These are phyloP conservation scores for Catalaphyllia jardinei DNA, from an alignment of 64 coral and sea anemone species.

Conservation along the genomic window DNA sequence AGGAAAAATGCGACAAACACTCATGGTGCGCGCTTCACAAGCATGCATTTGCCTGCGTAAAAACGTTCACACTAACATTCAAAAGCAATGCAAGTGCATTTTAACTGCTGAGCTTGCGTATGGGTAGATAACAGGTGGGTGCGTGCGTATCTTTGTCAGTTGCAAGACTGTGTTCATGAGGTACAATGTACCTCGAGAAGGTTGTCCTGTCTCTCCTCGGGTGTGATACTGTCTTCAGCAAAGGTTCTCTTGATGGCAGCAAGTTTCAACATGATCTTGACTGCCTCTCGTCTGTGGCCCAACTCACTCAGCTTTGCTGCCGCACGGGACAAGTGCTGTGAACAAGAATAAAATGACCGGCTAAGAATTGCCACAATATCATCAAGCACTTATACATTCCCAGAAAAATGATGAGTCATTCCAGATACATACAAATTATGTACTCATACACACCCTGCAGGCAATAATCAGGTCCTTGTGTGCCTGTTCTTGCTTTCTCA, in stretches of 20 bases:
- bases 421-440: background rate
- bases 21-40: no score
- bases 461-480: constrained; percentile 64
- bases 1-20: no score
- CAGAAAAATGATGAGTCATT: no score
- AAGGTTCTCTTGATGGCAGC: constrained; percentile 67
- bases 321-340: constrained; percentile 67
- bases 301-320: constrained; percentile 47
- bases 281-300: constrained; percentile 85
- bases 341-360: background rate
- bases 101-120: no score
- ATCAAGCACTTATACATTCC: no score
- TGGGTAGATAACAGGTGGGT: background rate
- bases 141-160: background rate
- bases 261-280: constrained; percentile 71
- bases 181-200: constrained; percentile 88
- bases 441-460: constrained; percentile 54
- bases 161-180: background rate
- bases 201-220: constrained; percentile 59
- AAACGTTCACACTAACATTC: no score
- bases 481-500: constrained; percentile 21
- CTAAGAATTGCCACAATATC: background rate
- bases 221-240: constrained; percentile 51
- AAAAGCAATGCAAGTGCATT: no score
- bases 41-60: no score